phyloP scores from a whole-genome alignment of 2,113 vertebrate genomes.

The Sinocyclocheilus anshuiensis region DNA sequence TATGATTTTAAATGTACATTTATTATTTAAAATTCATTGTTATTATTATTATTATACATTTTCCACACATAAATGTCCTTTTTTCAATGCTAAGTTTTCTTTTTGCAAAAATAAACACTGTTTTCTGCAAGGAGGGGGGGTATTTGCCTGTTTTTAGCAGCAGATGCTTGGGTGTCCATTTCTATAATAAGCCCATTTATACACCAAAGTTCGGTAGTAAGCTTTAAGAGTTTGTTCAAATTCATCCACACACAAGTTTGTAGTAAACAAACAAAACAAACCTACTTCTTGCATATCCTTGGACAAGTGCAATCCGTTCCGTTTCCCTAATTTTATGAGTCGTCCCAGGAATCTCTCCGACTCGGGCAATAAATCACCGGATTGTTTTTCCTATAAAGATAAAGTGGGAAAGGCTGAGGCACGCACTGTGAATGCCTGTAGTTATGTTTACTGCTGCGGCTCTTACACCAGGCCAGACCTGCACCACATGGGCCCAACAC shows the following conservation, averaged over 20 bases:
- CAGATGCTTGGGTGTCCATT: background rate
- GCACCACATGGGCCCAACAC: background rate
- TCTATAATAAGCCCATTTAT: background rate
- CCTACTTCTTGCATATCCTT: constrained; percentile 85
- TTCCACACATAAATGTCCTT: background rate
- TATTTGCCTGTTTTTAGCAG: background rate
- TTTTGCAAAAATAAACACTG: background rate
- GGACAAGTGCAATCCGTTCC: constrained; percentile 90
- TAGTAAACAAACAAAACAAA: background rate
- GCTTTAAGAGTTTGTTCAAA: background rate
- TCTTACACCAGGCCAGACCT: constrained; percentile 1
- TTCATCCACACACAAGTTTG: background rate
- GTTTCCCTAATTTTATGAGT: constrained; percentile 84
- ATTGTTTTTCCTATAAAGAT: constrained; percentile 79
- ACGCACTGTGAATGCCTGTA: constrained; percentile 13
- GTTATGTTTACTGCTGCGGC: background rate
- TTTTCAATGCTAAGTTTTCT: background rate
- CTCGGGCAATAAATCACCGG: constrained; percentile 78
- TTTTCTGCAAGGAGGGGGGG: background rate
- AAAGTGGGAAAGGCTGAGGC: constrained; percentile 35
- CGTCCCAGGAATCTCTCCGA: constrained; percentile 86
- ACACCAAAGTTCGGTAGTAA: background rate
- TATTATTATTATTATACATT: background rate
- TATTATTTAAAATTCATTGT: background rate
- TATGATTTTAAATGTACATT: background rate